Evolutionary conservation across 2,888 invertebrate genomes (phyloP).

Genomic region (Nephrotoma appendiculata): DNA sequence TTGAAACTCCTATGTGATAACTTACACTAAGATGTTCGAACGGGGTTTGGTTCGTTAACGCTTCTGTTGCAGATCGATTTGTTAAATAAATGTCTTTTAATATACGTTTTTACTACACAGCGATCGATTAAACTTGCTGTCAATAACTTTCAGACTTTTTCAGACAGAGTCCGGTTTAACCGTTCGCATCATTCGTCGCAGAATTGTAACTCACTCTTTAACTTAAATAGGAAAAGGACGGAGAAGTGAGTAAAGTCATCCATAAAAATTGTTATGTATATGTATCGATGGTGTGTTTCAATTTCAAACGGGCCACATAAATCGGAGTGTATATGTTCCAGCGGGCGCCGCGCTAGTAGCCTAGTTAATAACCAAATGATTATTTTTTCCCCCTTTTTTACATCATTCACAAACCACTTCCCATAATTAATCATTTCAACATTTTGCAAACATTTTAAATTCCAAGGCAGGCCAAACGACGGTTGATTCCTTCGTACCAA

Average conservation of each 20-base stretch:
- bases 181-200: background rate
- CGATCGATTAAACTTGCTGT: too few relatives aligned
- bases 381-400: background rate
- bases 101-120: too few relatives aligned
- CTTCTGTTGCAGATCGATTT: slow-evolving; percentile 5
- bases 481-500: too few relatives aligned
- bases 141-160: background rate
- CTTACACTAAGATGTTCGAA: too few relatives aligned
- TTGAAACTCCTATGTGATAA: background rate
- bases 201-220: too few relatives aligned
- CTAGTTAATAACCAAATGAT: too few relatives aligned
- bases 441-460: too few relatives aligned
- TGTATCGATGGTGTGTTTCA: background rate
- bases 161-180: background rate
- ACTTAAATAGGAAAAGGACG: too few relatives aligned
- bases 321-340: background rate
- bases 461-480: too few relatives aligned
- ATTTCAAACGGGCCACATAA: background rate
- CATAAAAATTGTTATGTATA: background rate
- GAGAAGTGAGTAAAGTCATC: background rate
- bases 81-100: too few relatives aligned
- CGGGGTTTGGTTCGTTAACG: slow-evolving; percentile 8
- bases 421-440: too few relatives aligned
- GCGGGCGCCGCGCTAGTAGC: too few relatives aligned
- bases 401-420: background rate